These are phyloP conservation scores for Aelia acuminata DNA, from an alignment of 2,888 invertebrate genomes.

Conservation along the genomic window DNA sequence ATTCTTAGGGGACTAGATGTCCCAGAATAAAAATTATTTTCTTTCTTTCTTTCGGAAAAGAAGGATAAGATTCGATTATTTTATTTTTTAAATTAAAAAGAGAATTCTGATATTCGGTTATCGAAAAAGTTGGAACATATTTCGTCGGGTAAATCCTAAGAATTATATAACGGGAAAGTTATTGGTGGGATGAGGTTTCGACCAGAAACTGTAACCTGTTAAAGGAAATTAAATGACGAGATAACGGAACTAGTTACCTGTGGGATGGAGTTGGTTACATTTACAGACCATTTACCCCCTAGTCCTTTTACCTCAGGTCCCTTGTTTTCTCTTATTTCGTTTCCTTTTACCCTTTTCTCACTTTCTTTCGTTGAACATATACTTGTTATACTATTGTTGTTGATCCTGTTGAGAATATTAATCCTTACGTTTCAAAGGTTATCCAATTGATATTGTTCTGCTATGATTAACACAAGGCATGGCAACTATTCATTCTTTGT, in stretches of 20 bases:
- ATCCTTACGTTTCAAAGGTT: background rate
- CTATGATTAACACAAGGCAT: background rate
- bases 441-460: background rate
- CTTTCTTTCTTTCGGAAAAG: no score
- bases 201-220: background rate
- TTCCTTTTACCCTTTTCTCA: background rate
- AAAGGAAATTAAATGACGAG: constrained; percentile 21
- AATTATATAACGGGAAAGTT: no score
- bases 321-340: background rate
- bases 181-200: background rate
- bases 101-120: no score
- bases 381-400: no score
- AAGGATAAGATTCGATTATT: no score
- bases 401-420: background rate
- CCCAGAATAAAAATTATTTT: no score
- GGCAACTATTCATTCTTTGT: background rate
- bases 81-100: no score
- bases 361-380: background rate
- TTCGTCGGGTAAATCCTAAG: no score
- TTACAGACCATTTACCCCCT: background rate
- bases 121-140: no score
- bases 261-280: background rate
- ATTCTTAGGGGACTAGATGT: no score
- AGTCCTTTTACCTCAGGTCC: background rate
- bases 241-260: background rate